Base-by-base conservation (phyloP, 2,113 vertebrate genomes). In the Deroptyus accipitrinus region DNA sequence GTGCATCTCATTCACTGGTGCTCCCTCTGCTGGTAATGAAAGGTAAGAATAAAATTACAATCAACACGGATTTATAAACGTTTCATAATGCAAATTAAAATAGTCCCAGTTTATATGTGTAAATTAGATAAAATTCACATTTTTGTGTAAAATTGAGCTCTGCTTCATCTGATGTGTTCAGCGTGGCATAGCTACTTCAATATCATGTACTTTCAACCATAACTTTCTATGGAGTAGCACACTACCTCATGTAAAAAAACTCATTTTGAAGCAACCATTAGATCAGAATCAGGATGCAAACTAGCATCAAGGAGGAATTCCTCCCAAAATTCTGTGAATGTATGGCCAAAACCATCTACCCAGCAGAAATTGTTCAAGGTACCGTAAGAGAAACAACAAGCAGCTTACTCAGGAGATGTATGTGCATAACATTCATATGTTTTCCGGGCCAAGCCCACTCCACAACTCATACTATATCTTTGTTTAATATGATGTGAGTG, bases 1-100 rank as follows among this genome's bases (percentile, higher is more conserved):
- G 27, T 11, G 57, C n/a, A 18, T 96, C 54, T 95, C 85, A 92
- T 59, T 96, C 95, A 42, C 92, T 69, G 84, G 83, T 95, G 97
- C 98, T 97, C 98, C 98, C 98, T 98, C 98, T 98, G 97, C 97
- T 98, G 98, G 98, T 75, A 86, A 42, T 88, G 76, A 98, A 74
- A 88, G 75, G 68, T 49, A 62, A 81, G 74, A 93, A 68, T 54
- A 59, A 88, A 82, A 95, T 74, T 52, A 62, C 66, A 80, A 54
- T 23, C 10, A 37, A 19, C 37, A 59, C 49, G 67, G 82, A 86
- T 90, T 80, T 94, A 27, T 3, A 94, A 62, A 66, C 64, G 59
- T 35, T 77, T 54, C 79, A 28, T 73, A 57, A 73, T 28, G 84
- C 49, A 87, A 92, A 88, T 41, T 30, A 85, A 92, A 92, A 68